phyloP scores from a whole-genome alignment of 2,797 vertebrate genomes.

The Etheostoma perlongum region DNA sequence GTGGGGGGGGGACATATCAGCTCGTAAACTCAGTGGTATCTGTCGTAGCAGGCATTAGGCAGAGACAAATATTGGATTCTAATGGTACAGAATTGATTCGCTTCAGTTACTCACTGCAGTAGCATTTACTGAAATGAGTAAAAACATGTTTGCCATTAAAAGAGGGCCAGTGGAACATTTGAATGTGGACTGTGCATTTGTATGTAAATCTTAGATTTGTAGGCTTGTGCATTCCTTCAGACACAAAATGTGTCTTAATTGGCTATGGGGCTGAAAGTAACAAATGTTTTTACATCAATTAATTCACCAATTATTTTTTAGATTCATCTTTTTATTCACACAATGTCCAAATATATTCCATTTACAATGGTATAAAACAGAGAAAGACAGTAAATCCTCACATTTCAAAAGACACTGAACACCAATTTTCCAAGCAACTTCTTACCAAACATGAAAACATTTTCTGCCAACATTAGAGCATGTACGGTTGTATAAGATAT shows the following conservation, averaged over 20 bases:
- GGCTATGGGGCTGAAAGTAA: neutral
- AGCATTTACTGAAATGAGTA: neutral
- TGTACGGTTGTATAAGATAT: no score
- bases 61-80: slow-evolving; percentile 23
- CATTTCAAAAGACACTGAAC: no score
- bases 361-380: no score
- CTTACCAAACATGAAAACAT: no score
- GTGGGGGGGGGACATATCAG: slow-evolving; percentile 27
- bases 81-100: slow-evolving; percentile 9
- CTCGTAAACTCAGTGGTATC: slow-evolving; percentile 17
- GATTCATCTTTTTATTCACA: no score
- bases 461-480: no score
- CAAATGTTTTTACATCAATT: neutral
- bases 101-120: neutral
- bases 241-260: neutral
- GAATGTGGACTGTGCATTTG: neutral
- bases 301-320: no score
- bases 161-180: neutral
- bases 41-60: slow-evolving; percentile 23
- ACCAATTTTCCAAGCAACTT: no score
- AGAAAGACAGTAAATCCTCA: no score
- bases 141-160: slow-evolving; percentile 4
- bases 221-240: neutral
- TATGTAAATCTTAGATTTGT: no score
- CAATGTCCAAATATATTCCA: no score